These are phyloP conservation scores for Acrobasis repandana DNA, from an alignment of 2,888 invertebrate species.

Conservation along the genomic window DNA sequence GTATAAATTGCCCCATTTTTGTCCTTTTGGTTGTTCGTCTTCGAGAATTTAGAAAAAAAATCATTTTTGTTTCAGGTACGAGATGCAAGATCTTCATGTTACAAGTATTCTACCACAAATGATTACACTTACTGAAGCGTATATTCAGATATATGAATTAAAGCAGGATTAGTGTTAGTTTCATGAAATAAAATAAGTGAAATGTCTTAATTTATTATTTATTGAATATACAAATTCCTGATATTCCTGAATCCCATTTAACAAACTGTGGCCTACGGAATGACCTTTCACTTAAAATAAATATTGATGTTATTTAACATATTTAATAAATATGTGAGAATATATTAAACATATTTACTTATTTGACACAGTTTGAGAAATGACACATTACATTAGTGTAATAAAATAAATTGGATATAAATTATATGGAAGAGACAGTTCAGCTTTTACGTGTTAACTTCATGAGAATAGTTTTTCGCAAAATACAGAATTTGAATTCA, in stretches of 20 bases:
- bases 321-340: slow-evolving; percentile 51
- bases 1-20: too few relatives aligned
- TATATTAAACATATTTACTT: slow-evolving; percentile 51
- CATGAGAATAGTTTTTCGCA: neutral
- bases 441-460: slow-evolving; percentile 14
- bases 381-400: slow-evolving; percentile 30
- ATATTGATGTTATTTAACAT: slow-evolving; percentile 42
- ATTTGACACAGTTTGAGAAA: slow-evolving; percentile 64
- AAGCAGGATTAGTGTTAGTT: slow-evolving; percentile 57
- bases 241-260: slow-evolving; percentile 50
- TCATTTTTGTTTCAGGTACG: slow-evolving; percentile 76
- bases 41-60: too few relatives aligned
- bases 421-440: slow-evolving; percentile 32
- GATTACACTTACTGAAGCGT: slow-evolving; percentile 99
- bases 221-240: slow-evolving; percentile 71
- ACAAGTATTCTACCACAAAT: slow-evolving; percentile 99
- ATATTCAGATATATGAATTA: slow-evolving; percentile 94
- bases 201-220: slow-evolving; percentile 51
- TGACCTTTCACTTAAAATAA: slow-evolving; percentile 56
- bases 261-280: slow-evolving; percentile 60
- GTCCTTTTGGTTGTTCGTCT: too few relatives aligned
- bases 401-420: slow-evolving; percentile 30
- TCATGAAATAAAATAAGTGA: slow-evolving; percentile 43
- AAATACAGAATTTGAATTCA: neutral
- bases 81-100: slow-evolving; percentile 99